Base-by-base conservation (phyloP, 2,797 vertebrate genomes). In the Poeciliopsis paucimaculata region DNA sequence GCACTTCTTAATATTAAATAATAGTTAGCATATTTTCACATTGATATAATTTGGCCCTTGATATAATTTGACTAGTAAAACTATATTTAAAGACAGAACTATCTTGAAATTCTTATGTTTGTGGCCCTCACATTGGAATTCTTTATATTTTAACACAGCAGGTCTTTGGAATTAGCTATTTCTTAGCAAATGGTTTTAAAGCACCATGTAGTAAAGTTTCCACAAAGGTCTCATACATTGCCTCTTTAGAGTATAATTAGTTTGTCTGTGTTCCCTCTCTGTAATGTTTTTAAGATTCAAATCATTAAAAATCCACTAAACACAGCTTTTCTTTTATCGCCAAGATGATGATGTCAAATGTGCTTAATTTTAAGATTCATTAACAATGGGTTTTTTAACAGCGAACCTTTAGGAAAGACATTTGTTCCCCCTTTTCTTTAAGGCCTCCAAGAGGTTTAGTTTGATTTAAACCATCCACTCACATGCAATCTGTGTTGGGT, bases 381-480 rank as follows among this genome's bases (percentile, higher is more conserved):
- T 41, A 41, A 68, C 20, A 12, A 41, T 41, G 36, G 60, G 46
- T 39, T 39, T 41, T 68, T 36, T 41, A 68, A 26, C 20, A 26
- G 36, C 3, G 23, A 68, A 68, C 36, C 20, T 41, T 39, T 26
- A 41, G 36, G 64, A 23, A 41, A 41, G 64, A 23, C 36, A 43
- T 45, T 28, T 12, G n/a, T 71, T 62, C 87, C 87, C 86, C 84
- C 51, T 53, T 84, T 87, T 72, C 73, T 34, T 55, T 76, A 55
- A 36, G 77, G 51, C 77, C 86, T 92, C 87, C 86, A 91, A 80
- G 76, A 83, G 68, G 78, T 84, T 87, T 78, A 80, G 72, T 66
- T 79, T 89, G 91, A 89, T 89, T 89, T 53, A 87, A 88, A 90
- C 85, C 83, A 81, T 88, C 76, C 78, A 88, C 84, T 88, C 88